Conservation (phyloP, 2,113 vertebrate genomes). For the Coregonus clupeaformis region DNA sequence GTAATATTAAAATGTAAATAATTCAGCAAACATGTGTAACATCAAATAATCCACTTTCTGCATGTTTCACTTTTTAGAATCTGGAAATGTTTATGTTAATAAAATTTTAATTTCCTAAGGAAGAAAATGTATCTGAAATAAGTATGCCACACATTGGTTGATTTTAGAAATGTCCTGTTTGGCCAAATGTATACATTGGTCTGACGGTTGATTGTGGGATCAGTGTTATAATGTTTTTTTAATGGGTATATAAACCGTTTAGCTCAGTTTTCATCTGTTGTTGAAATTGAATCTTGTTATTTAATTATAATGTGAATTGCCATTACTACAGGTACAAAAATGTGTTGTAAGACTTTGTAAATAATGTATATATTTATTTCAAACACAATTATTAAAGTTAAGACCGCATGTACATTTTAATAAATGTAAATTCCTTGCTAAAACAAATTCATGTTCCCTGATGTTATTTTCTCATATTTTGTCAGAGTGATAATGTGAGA, state of each 20-base stretch:
- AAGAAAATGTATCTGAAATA: not conserved
- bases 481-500: slow-evolving; percentile 1
- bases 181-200: not conserved
- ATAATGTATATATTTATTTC: slow-evolving; percentile 66
- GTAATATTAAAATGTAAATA: slow-evolving; percentile 53
- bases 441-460: slow-evolving; percentile 34
- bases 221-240: not conserved
- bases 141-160: not conserved
- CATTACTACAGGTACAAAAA: slow-evolving; percentile 35
- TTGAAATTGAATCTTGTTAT: slow-evolving; percentile 4
- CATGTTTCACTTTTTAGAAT: not conserved
- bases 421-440: slow-evolving; percentile 63
- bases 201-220: not conserved
- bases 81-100: not conserved
- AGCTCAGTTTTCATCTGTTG: not conserved
- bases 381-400: slow-evolving; percentile 56
- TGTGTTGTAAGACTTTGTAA: slow-evolving; percentile 62
- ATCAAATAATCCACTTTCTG: not conserved
- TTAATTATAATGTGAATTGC: slow-evolving; percentile 29
- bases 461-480: slow-evolving; percentile 28
- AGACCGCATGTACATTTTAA: slow-evolving; percentile 74
- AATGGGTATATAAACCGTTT: not conserved
- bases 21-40: slow-evolving; percentile 12
- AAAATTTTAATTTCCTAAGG: not conserved
- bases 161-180: not conserved